Base-by-base conservation (phyloP, 1,140 invertebrate genomes). In the Drosophila lacteicornis region DNA sequence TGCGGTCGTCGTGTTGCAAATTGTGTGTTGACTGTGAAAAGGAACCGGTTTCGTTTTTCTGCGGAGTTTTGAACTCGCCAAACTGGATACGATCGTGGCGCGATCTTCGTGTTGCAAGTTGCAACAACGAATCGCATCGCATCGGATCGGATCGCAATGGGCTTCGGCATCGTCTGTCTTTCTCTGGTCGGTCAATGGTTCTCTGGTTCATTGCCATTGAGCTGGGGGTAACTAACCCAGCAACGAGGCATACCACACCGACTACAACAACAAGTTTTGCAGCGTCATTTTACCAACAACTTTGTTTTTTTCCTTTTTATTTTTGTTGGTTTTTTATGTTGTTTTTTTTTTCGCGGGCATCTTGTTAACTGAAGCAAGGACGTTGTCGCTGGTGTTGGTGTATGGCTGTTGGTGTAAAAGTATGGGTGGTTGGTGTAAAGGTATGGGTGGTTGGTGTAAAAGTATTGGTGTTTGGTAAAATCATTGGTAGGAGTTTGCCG, bases 131-230 rank as follows among this genome's bases (percentile, higher is more conserved):
- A 58, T 62, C 50, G 80, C n/a, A 50, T 60, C 12, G 42, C 43
- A 19, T 51, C 65, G 75, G 51, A 61, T 30, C 49, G 62, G 15
- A 51, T 38, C 3, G 51, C 7, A 36, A 25, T 25, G 27, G 13
- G 59, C 47, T 36, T 62, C 49, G 67, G 49, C 49, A 47, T 68
- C 46, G 67, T 70, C 79, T 62, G 66, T 71, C 75, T 69, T 77
- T 65, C 79, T 83, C 84, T 76, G 91, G 77, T 90, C 91, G 91
- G 91, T 92, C 91, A 91, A 85, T 92, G 91, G 91, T 91, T 91
- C 91, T 92, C 86, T 92, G 91, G 91, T 92, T 92, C 91, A 92
- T 92, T 92, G 91, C 91, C 91, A 91, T 91, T 85, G 91, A 77
- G 69, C 79, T 85, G 81, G 91, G 83, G 91, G 91, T 91, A 92